A percentile compares a stretch with the other conserved stretches of the same genome.
Evolutionary conservation across 1,140 invertebrate species (phyloP).

Genomic region (Zaprionus gabonicus): DNA sequence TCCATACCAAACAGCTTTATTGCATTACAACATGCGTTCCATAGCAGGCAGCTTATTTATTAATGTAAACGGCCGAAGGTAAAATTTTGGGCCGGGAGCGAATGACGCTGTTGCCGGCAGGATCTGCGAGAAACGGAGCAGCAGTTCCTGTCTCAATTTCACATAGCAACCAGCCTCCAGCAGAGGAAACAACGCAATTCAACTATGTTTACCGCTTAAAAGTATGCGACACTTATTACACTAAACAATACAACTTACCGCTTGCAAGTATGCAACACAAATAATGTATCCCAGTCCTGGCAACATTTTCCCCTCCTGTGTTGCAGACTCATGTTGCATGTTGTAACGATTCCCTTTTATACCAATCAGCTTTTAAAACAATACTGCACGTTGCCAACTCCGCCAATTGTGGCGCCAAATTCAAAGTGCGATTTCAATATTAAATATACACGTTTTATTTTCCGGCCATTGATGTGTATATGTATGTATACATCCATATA

Average conservation of each 20-base stretch:
- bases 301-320: neutral
- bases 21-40: too few species aligned
- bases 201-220: neutral
- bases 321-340: neutral
- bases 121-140: too few species aligned
- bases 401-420: neutral
- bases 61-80: too few species aligned
- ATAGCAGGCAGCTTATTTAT: too few species aligned
- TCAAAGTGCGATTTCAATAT: neutral
- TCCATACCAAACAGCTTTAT: too few species aligned
- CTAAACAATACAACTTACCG: too few species aligned
- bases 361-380: conserved; percentile 10
- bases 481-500: conserved; percentile 16
- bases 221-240: neutral
- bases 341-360: neutral
- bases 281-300: neutral
- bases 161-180: too few species aligned
- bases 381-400: neutral
- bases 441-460: conserved; percentile 3
- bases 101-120: too few species aligned
- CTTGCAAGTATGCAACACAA: neutral
- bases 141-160: too few species aligned
- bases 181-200: too few species aligned
- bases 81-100: too few species aligned
- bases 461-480: conserved; percentile 58